These are phyloP conservation scores for Bombus sylvicola DNA, from an alignment of 1,140 invertebrate species.

Conservation along the genomic window DNA sequence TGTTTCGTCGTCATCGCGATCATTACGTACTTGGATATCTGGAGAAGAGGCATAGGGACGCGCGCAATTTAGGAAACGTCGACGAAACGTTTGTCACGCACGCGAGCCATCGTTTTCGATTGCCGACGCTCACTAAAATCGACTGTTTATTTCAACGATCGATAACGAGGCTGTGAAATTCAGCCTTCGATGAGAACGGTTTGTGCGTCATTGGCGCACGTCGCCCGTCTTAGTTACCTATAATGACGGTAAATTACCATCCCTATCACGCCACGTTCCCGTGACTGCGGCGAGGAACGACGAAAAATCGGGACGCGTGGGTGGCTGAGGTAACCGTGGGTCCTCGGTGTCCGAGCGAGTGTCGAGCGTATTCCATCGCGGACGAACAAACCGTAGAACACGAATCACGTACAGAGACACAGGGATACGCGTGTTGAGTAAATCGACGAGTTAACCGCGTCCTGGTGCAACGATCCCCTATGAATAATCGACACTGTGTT, in stretches of 20 bases:
- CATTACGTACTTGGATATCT: neutral
- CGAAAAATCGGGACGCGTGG: slow-evolving; percentile 42
- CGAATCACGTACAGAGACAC: slow-evolving; percentile 1
- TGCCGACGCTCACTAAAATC: neutral
- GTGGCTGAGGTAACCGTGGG: slow-evolving; percentile 38
- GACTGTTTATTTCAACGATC: neutral
- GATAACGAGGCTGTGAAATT: slow-evolving; percentile 29
- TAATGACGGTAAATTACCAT: slow-evolving; percentile 68
- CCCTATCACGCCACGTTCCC: slow-evolving; percentile 51
- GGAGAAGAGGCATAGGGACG: too few relatives aligned
- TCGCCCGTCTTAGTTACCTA: slow-evolving; percentile 47
- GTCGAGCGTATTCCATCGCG: neutral
- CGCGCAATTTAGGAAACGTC: too few relatives aligned
- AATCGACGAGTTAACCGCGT: slow-evolving; percentile 29
- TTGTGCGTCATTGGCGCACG: slow-evolving; percentile 2
- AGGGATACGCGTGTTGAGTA: neutral
- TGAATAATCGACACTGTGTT: slow-evolving; percentile 66
- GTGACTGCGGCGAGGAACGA: slow-evolving; percentile 41
- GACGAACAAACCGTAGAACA: neutral
- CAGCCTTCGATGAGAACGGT: neutral
- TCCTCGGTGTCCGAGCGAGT: neutral
- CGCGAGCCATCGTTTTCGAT: neutral
- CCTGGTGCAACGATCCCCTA: slow-evolving; percentile 39
- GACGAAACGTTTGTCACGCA: too few relatives aligned
- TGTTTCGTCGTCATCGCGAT: neutral